Percentiles rank a stretch among this genome's conserved stretches.
These are phyloP conservation scores for Parelbella ahira DNA, from an alignment of 2,888 invertebrate species.

Conservation along the genomic window DNA sequence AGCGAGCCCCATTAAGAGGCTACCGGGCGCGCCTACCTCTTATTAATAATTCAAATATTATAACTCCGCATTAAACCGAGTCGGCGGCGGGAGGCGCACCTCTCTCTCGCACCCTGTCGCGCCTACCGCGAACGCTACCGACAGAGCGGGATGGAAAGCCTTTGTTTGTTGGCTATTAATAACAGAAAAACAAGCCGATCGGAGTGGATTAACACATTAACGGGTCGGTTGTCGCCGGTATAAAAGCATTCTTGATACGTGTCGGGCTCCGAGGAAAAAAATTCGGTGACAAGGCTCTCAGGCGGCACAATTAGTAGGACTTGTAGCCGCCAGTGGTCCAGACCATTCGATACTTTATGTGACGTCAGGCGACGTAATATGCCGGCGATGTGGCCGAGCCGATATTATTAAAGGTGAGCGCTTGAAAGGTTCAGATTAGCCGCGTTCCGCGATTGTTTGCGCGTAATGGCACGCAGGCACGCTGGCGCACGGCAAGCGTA, in stretches of 20 bases:
- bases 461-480: constrained; percentile 2
- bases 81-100: too few relatives aligned
- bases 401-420: neutral
- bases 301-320: constrained; percentile 26
- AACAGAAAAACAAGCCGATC: constrained; percentile 62
- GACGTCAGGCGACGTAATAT: constrained; percentile 18
- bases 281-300: constrained; percentile 43
- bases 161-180: constrained; percentile 67
- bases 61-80: constrained; percentile 28
- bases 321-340: constrained; percentile 18
- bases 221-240: constrained; percentile 55
- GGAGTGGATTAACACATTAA: constrained; percentile 78
- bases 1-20: constrained; percentile 1
- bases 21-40: constrained; percentile 31
- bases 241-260: constrained; percentile 70
- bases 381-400: neutral
- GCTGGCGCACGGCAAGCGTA: too few relatives aligned
- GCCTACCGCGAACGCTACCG: constrained; percentile 18
- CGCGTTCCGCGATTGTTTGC: constrained; percentile 2
- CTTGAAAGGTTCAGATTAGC: constrained; percentile 4
- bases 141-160: constrained; percentile 39
- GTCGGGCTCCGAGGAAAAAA: constrained; percentile 45
- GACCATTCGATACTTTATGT: constrained; percentile 15
- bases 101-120: constrained; percentile 32
- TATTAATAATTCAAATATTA: constrained; percentile 42